Base-by-base conservation (phyloP, 2,113 vertebrate species). In the Silurus glanis region DNA sequence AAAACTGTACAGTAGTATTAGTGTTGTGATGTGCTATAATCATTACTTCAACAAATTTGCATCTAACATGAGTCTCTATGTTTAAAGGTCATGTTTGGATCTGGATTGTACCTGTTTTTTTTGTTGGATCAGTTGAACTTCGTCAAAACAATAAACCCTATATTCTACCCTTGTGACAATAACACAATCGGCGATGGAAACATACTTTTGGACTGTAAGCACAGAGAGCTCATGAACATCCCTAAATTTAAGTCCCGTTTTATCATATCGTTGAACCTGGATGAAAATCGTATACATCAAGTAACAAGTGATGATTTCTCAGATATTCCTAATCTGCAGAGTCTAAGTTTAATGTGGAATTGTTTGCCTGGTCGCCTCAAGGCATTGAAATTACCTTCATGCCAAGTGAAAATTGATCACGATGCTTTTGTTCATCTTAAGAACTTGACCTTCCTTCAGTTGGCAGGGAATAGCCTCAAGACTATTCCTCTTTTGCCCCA, bases 91-190 rank as follows among this genome's bases (percentile, higher is more conserved):
- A 67, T 90, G 66, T 87, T 90, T 82, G 90, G 74, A 87, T 59
- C 75, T 14, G 59, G 89, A 83, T 9, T 89, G 9, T 79, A 74
- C 47, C 19, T 94, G 80, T 56, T 94, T 49, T 49, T 93, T 23
- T 5, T 88, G 9, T 69, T 87, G 86, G 90, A 91, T 58, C 85
- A 92, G 88, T 80, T 94, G 53, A 80, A 64, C 64, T 62, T 89
- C 6, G 89, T 91, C 67, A 80, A 79, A 56, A 84, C 89, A 23
- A 91, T 86, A 61, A 92, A 94, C 89, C 90, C 89, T 17, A 76
- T 25, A 0, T 96, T 94, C 82, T 94, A 94, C 8, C 95, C 96
- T 80, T 96, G 95, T 91, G 93, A 96, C 53, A 88, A 90, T 59
- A 83, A 90, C 58, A 55, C 28, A 6, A 89, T 21, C 55, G 62